Percentiles rank a stretch among this genome's conserved stretches.
Evolutionary conservation across 2,113 vertebrate genomes (phyloP).

Genomic region (Hippoglossus stenolepis): DNA sequence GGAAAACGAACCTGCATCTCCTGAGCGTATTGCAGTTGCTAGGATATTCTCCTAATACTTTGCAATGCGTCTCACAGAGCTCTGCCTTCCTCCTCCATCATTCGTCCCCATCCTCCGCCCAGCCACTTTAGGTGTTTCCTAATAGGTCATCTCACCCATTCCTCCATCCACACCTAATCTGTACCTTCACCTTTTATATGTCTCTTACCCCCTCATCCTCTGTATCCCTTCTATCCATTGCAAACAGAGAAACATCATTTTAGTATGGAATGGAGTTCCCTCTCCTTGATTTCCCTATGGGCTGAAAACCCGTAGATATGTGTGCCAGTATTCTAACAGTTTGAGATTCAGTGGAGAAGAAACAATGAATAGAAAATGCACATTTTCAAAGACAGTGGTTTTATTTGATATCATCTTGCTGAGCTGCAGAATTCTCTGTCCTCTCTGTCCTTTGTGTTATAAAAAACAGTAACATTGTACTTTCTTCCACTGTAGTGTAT

Average conservation of each 20-base stretch:
- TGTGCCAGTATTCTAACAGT: constrained; percentile 56
- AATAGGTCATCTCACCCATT: constrained; percentile 18
- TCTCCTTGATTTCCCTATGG: constrained; percentile 61
- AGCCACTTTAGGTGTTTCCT: neutral
- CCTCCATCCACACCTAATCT: neutral
- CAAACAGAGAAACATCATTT: constrained; percentile 51
- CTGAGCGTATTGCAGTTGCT: constrained; percentile 13
- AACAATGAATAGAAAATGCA: constrained; percentile 5
- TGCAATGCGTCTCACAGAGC: constrained; percentile 17
- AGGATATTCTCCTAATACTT: constrained; percentile 10
- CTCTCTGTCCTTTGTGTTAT: neutral
- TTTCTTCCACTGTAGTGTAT: neutral
- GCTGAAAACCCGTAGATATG: constrained; percentile 37
- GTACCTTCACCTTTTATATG: neutral
- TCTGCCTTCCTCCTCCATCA: neutral
- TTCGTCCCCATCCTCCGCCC: neutral
- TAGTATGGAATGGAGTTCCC: constrained; percentile 37
- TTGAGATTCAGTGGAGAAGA: constrained; percentile 45
- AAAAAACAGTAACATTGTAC: neutral
- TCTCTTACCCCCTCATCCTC: constrained; percentile 22
- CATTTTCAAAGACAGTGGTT: neutral
- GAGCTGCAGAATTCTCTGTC: neutral
- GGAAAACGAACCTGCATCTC: constrained; percentile 42
- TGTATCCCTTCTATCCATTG: constrained; percentile 37
- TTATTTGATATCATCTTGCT: neutral